Percentiles rank a stretch among this genome's conserved stretches.
These are phyloP conservation scores for Arenaria interpres DNA, from an alignment of 2,113 vertebrate genomes.

Conservation along the genomic window DNA sequence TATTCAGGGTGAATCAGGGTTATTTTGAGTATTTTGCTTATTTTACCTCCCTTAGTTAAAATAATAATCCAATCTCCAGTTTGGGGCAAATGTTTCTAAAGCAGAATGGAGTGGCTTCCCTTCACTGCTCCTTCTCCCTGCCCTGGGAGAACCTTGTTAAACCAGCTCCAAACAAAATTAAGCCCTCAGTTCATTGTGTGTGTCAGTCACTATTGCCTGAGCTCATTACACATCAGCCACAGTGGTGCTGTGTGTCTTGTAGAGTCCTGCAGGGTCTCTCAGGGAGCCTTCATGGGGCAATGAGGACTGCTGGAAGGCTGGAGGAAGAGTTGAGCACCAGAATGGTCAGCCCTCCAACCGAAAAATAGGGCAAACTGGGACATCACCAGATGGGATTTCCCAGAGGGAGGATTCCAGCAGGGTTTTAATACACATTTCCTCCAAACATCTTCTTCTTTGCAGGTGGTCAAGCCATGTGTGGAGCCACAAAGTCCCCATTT, in stretches of 20 bases:
- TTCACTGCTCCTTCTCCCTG: not conserved
- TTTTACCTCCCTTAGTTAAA: not conserved
- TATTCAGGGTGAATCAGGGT: not conserved
- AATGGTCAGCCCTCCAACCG: fast-evolving
- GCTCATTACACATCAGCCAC: not conserved
- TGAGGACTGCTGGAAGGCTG: not conserved
- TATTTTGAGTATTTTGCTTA: not conserved
- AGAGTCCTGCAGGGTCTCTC: not conserved
- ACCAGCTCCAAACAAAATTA: not conserved
- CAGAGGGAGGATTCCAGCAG: not conserved
- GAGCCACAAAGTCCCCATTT: not conserved
- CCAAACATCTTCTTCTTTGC: not conserved
- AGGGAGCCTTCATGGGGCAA: not conserved
- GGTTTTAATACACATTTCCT: not conserved
- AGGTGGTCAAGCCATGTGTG: fast-evolving
- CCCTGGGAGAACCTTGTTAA: not conserved
- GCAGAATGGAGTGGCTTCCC: not conserved
- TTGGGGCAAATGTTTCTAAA: not conserved
- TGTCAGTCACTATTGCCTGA: not conserved
- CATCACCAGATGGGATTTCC: not conserved
- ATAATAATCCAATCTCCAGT: not conserved
- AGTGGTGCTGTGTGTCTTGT: not conserved
- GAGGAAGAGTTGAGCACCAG: not conserved
- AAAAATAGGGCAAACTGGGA: not conserved
- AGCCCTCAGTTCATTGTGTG: not conserved